These are phyloP conservation scores for Acromyrmex echinatior DNA, from an alignment of 1,140 invertebrate genomes.

Conservation along the genomic window DNA sequence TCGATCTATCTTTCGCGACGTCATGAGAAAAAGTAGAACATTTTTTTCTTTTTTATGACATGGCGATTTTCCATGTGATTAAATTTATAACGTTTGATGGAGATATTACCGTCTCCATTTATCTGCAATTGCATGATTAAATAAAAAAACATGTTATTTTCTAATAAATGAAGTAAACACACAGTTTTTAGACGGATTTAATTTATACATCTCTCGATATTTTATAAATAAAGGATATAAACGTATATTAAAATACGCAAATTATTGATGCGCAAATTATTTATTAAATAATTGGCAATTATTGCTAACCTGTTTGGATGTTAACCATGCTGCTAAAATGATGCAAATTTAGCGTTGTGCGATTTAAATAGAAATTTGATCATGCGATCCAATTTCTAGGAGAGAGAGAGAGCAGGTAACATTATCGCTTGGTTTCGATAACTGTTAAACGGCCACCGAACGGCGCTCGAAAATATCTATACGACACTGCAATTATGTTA, in stretches of 20 bases:
- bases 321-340: conserved; percentile 13
- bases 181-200: background rate
- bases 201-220: background rate
- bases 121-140: background rate
- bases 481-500: conserved; percentile 1
- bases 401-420: conserved; percentile 38
- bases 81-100: background rate
- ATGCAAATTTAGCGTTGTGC: background rate
- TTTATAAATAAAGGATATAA: conserved; percentile 6
- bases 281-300: background rate
- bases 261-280: background rate
- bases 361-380: conserved; percentile 67
- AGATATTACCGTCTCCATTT: background rate
- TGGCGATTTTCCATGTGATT: conserved; percentile 4
- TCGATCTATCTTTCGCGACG: conserved; percentile 6
- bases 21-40: background rate
- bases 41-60: background rate
- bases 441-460: conserved; percentile 36
- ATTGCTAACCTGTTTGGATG: background rate
- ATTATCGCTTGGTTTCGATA: conserved; percentile 67
- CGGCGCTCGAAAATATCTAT: conserved; percentile 1
- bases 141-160: conserved; percentile 15
- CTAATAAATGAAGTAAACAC: background rate
- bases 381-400: conserved; percentile 56
- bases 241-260: background rate